Conservation (phyloP, 2,113 vertebrate genomes). For the Seriola dumerili region DNA sequence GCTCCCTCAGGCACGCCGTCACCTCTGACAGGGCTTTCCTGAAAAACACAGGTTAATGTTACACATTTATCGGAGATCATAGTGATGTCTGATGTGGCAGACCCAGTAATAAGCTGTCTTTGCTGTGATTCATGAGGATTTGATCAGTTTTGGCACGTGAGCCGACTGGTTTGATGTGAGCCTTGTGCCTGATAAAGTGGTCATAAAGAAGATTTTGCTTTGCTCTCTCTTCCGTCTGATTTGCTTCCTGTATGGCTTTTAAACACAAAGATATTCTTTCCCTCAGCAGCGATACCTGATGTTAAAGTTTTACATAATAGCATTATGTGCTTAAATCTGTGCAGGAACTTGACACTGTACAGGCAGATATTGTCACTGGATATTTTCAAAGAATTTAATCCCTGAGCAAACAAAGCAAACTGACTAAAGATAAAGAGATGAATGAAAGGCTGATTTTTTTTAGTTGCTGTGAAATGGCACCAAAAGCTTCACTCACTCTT, state of each 20-base stretch:
- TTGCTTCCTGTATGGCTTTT: slow-evolving; percentile 6
- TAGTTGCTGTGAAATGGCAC: not conserved
- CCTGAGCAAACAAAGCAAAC: not conserved
- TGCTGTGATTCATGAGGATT: slow-evolving; percentile 19
- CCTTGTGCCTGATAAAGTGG: not conserved
- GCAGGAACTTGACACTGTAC: not conserved
- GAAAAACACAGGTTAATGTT: not conserved
- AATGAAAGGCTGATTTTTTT: not conserved
- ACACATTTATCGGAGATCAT: too few species aligned
- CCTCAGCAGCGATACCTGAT: not conserved
- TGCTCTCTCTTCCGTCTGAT: not conserved
- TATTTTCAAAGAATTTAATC: too few species aligned
- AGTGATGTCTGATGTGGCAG: not conserved
- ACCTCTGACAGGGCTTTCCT: slow-evolving; percentile 97
- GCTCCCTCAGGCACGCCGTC: slow-evolving; percentile 95
- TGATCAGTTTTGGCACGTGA: not conserved
- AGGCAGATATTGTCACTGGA: not conserved
- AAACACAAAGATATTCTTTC: slow-evolving; percentile 12
- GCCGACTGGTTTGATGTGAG: not conserved
- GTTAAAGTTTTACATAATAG: too few species aligned
- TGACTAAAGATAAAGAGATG: not conserved
- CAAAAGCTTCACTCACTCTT: not conserved
- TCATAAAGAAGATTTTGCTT: not conserved
- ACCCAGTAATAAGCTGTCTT: not conserved
- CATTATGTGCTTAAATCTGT: too few species aligned